A percentile compares a stretch with the other conserved stretches of the same genome.
These are phyloP conservation scores for Heliangelus exortis DNA, from an alignment of 2,797 vertebrate genomes.

Conservation along the genomic window DNA sequence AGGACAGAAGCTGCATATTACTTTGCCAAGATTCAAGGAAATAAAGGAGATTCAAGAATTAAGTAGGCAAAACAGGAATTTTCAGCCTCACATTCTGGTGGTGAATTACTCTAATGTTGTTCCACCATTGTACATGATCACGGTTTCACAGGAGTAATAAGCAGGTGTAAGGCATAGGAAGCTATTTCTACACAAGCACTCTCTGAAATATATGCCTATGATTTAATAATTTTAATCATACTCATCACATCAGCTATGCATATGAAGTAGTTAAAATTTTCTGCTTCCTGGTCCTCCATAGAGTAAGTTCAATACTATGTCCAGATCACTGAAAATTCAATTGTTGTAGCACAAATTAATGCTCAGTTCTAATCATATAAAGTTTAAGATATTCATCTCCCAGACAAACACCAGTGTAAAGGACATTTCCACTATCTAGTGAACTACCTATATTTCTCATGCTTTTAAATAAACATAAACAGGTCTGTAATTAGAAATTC, in stretches of 20 bases:
- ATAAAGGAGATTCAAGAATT: too few species aligned
- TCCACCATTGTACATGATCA: background rate
- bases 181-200: background rate
- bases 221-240: constrained; percentile 53
- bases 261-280: constrained; percentile 47
- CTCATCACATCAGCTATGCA: constrained; percentile 34
- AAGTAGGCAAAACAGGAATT: background rate
- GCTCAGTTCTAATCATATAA: constrained; percentile 63
- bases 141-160: background rate
- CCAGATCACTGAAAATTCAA: constrained; percentile 66
- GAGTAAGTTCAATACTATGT: constrained; percentile 53
- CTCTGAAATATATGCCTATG: background rate
- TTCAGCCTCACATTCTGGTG: background rate
- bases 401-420: constrained; percentile 51
- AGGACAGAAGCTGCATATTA: background rate
- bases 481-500: constrained; percentile 19
- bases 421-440: constrained; percentile 56
- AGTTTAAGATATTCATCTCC: constrained; percentile 61
- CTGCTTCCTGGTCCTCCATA: constrained; percentile 37
- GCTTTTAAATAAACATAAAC: constrained; percentile 61
- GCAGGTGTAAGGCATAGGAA: background rate
- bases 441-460: constrained; percentile 28
- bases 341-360: constrained; percentile 67
- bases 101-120: background rate
- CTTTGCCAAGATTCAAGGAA: background rate